A percentile compares a stretch with the other conserved stretches of the same genome.
Conservation (phyloP, 37 sponge, comb jelly and placozoan genomes). For the Bolinopsis microptera region DNA sequence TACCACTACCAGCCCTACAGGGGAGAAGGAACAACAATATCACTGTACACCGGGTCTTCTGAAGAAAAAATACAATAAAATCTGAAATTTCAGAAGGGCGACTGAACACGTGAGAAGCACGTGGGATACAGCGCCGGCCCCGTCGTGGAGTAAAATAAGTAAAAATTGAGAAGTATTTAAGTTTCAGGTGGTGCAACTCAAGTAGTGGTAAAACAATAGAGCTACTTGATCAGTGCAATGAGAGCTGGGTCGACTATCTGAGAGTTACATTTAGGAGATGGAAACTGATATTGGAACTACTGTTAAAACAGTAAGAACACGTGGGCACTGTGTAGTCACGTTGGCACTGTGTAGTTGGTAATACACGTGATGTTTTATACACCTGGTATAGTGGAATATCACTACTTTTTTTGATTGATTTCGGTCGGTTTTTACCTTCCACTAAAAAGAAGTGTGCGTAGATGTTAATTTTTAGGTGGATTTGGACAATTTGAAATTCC, state of each 20-base stretch:
- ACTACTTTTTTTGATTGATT: too few species aligned
- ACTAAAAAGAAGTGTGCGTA: too few species aligned
- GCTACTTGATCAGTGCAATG: background rate
- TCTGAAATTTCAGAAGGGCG: background rate
- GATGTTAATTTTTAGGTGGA: too few species aligned
- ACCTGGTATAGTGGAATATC: too few species aligned
- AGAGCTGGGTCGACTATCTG: background rate
- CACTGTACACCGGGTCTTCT: background rate
- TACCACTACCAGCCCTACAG: background rate
- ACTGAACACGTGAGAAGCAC: background rate
- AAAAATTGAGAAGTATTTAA: background rate
- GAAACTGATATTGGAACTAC: too few species aligned
- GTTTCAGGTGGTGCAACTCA: background rate
- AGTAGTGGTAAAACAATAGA: background rate
- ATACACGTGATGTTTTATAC: too few species aligned
- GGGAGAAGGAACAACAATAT: background rate
- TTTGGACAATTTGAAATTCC: too few species aligned
- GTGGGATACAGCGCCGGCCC: background rate
- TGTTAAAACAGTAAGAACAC: too few species aligned
- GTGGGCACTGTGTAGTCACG: too few species aligned
- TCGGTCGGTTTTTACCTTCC: too few species aligned
- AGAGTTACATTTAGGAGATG: too few species aligned
- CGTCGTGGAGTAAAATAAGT: background rate
- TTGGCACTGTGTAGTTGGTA: too few species aligned
- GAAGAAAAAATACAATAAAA: background rate